A percentile compares a stretch with the other conserved stretches of the same genome.
phyloP scores from a whole-genome alignment of 2,113 vertebrate species.

The Oncorhynchus kisutch region DNA sequence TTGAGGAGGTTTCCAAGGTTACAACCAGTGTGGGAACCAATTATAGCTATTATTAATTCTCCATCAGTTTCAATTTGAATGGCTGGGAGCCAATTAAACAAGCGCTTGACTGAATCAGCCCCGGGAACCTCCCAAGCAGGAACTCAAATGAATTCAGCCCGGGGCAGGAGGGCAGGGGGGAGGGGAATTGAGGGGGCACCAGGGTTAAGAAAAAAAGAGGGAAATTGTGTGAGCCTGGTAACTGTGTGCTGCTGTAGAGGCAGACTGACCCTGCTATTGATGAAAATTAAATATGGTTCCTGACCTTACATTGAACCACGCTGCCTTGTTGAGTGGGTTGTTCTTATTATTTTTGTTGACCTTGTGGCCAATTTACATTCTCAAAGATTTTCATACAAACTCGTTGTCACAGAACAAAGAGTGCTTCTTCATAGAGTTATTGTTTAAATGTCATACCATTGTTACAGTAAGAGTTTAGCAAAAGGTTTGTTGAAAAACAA shows the following conservation, averaged over 20 bases:
- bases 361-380: slow-evolving; percentile 15
- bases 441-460: neutral
- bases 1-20: slow-evolving; percentile 55
- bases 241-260: slow-evolving; percentile 20
- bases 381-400: slow-evolving; percentile 20
- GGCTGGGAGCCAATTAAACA: slow-evolving; percentile 74
- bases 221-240: slow-evolving; percentile 53
- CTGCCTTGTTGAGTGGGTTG: slow-evolving; percentile 12
- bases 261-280: slow-evolving; percentile 45
- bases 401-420: neutral
- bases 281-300: slow-evolving; percentile 62
- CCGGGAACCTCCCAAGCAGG: slow-evolving; percentile 61
- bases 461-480: neutral
- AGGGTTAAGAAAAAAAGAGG: slow-evolving; percentile 68
- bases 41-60: slow-evolving; percentile 69
- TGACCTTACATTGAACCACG: slow-evolving; percentile 49
- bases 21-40: slow-evolving; percentile 55
- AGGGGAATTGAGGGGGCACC: slow-evolving; percentile 24
- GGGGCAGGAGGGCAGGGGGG: slow-evolving; percentile 38
- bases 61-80: slow-evolving; percentile 72
- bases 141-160: slow-evolving; percentile 65
- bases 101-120: slow-evolving; percentile 69
- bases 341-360: slow-evolving; percentile 34
- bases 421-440: neutral
- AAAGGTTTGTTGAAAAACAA: too few species aligned